A percentile compares a stretch with the other conserved stretches of the same genome.
phyloP scores from a whole-genome alignment of 2,113 vertebrate species.

The Syngnathus floridae region DNA sequence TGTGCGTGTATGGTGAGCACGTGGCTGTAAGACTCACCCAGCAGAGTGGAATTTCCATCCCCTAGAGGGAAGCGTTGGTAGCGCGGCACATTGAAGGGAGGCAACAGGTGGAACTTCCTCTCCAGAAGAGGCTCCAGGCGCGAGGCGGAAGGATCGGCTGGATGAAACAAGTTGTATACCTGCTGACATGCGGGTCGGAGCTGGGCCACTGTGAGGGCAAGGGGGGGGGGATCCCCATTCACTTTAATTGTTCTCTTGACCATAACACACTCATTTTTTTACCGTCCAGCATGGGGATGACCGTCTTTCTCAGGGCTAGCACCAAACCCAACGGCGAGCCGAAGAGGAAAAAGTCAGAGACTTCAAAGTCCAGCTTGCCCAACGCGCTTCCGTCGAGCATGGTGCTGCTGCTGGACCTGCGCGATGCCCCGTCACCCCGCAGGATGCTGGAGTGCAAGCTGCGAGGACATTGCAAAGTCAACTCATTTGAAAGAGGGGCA shows the following conservation, averaged over 20 bases:
- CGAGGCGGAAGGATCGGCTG: constrained; percentile 88
- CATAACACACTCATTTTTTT: neutral
- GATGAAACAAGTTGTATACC: constrained; percentile 92
- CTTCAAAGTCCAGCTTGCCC: constrained; percentile 93
- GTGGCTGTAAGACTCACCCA: constrained; percentile 69
- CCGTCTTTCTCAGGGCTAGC: constrained; percentile 89
- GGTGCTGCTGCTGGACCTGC: constrained; percentile 82
- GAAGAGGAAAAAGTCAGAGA: constrained; percentile 93
- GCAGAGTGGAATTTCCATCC: constrained; percentile 80
- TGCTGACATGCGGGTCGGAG: constrained; percentile 80
- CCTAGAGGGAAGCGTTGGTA: constrained; percentile 91
- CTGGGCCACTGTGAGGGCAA: constrained; percentile 73
- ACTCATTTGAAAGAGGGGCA: no score
- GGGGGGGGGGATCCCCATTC: no score
- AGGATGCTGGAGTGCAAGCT: constrained; percentile 87
- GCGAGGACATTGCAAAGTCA: constrained; percentile 13
- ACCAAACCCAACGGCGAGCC: constrained; percentile 93
- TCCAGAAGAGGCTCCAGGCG: constrained; percentile 88
- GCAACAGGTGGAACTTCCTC: constrained; percentile 83
- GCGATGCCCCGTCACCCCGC: constrained; percentile 72
- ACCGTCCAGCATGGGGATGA: constrained; percentile 90
- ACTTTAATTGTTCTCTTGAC: no score
- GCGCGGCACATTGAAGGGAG: constrained; percentile 82
- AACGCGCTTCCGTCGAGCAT: constrained; percentile 78
- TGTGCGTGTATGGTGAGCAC: neutral